Conservation (phyloP, 2,797 vertebrate species). For the Spondyliosoma cantharus region DNA sequence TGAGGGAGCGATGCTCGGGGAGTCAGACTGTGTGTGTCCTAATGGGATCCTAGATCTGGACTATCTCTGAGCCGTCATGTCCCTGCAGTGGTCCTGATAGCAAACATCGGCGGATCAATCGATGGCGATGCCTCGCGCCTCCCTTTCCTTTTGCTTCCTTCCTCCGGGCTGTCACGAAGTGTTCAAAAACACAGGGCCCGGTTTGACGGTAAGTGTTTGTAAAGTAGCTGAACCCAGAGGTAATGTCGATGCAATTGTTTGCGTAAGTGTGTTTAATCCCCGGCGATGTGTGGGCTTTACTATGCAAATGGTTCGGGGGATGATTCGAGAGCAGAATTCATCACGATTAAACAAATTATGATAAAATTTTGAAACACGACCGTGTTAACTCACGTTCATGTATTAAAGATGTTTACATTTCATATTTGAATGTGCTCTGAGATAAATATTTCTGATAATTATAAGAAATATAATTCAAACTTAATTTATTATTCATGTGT, state of each 20-base stretch:
- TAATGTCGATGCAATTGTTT: neutral
- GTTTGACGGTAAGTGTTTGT: conserved; percentile 26
- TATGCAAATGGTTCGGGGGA: neutral
- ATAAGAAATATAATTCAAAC: too few relatives aligned
- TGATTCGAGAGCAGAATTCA: neutral
- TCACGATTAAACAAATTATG: neutral
- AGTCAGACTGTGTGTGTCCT: conserved; percentile 45
- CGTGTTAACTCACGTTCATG: neutral
- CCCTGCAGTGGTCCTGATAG: conserved; percentile 60
- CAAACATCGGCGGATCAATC: conserved; percentile 54
- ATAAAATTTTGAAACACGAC: neutral
- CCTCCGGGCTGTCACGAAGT: conserved; percentile 44
- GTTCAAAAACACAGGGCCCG: conserved; percentile 31
- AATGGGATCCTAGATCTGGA: conserved; percentile 54
- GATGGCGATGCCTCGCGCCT: conserved; percentile 12
- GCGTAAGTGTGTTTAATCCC: neutral
- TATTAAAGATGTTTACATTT: neutral
- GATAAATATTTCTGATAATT: neutral
- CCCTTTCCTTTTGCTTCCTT: conserved; percentile 34
- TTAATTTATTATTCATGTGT: neutral
- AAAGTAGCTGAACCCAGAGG: conserved; percentile 21
- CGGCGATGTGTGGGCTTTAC: neutral
- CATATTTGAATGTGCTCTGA: neutral
- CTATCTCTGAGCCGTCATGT: conserved; percentile 60
- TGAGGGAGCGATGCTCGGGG: conserved; percentile 45